These are phyloP conservation scores for Periphyllus acericola DNA, from an alignment of 2,888 invertebrate species.

Conservation along the genomic window DNA sequence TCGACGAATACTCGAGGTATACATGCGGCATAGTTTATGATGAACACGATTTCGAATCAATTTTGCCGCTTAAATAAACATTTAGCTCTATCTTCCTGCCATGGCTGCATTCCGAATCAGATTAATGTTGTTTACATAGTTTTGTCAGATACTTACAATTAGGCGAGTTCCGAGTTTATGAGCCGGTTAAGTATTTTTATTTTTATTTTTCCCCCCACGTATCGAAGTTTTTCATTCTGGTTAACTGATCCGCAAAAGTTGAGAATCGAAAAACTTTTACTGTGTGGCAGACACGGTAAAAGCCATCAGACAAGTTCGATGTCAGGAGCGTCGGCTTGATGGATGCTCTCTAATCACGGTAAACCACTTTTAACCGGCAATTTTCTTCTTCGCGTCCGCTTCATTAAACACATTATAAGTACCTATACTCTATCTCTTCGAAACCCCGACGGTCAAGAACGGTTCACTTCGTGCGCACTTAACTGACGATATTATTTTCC, in stretches of 20 bases:
- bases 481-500: not conserved
- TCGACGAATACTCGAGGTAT: too few relatives aligned
- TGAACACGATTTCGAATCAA: not conserved
- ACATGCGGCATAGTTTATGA: not conserved
- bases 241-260: slow-evolving; percentile 60
- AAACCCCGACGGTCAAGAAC: slow-evolving; percentile 12
- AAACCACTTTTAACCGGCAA: slow-evolving; percentile 63
- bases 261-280: slow-evolving; percentile 61
- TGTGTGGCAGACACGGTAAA: slow-evolving; percentile 53
- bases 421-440: slow-evolving; percentile 50
- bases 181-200: slow-evolving; percentile 41
- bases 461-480: slow-evolving; percentile 10
- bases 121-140: slow-evolving; percentile 51
- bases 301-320: slow-evolving; percentile 61
- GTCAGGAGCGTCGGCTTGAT: slow-evolving; percentile 62
- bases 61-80: not conserved
- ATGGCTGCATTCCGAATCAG: slow-evolving; percentile 9
- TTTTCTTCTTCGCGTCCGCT: slow-evolving; percentile 37
- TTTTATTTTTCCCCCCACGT: not conserved
- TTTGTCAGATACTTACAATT: slow-evolving; percentile 43
- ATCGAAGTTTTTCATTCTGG: slow-evolving; percentile 59
- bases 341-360: slow-evolving; percentile 63
- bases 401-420: slow-evolving; percentile 58
- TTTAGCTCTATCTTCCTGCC: not conserved
- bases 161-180: slow-evolving; percentile 41